Evolutionary conservation across 2,113 vertebrate species (phyloP).

Genomic region (Podarcis raffonei): DNA sequence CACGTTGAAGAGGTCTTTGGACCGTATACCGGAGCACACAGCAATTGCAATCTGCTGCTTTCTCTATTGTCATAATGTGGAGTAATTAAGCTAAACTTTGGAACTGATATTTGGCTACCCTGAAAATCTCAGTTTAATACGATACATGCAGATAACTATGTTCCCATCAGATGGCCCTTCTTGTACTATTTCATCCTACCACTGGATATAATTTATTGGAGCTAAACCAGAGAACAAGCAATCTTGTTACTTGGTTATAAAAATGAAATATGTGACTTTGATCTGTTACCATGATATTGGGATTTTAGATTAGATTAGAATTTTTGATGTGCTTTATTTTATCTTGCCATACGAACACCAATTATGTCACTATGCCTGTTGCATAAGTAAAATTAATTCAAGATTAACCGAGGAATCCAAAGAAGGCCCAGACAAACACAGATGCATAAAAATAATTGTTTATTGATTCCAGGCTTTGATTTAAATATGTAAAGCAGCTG

Average conservation of each 20-base stretch:
- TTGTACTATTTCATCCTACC: slow-evolving; percentile 30
- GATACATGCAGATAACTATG: background rate
- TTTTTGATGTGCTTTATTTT: slow-evolving; percentile 54
- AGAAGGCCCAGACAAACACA: slow-evolving; percentile 51
- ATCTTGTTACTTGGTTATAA: slow-evolving; percentile 58
- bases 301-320: slow-evolving; percentile 63
- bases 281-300: slow-evolving; percentile 67
- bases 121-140: background rate
- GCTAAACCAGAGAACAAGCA: slow-evolving; percentile 50
- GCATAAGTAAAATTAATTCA: slow-evolving; percentile 71
- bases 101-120: slow-evolving; percentile 2
- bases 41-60: background rate
- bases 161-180: slow-evolving; percentile 33
- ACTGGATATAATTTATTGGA: slow-evolving; percentile 53
- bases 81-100: background rate
- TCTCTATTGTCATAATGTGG: background rate
- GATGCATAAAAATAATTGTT: slow-evolving; percentile 72
- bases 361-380: slow-evolving; percentile 62
- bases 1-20: background rate
- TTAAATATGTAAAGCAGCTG: slow-evolving; percentile 64
- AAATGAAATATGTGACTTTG: slow-evolving; percentile 68
- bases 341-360: slow-evolving; percentile 59
- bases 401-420: slow-evolving; percentile 68
- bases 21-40: background rate
- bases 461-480: slow-evolving; percentile 69